A percentile compares a stretch with the other conserved stretches of the same genome.
phyloP scores from a whole-genome alignment of 2,113 vertebrate species.

The Ailurus styani region DNA sequence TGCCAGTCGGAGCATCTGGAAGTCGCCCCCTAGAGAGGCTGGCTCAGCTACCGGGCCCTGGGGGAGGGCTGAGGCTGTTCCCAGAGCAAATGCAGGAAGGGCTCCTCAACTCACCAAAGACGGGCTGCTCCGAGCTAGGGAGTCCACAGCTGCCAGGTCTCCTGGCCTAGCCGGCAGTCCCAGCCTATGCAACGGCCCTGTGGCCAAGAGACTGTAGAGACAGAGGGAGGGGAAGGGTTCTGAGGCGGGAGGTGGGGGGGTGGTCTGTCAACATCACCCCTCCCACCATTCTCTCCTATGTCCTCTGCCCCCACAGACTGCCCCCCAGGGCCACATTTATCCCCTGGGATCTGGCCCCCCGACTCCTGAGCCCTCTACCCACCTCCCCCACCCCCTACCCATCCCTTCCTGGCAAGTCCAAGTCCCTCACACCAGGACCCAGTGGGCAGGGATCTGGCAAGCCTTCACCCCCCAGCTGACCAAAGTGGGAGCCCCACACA shows the following conservation, averaged over 20 bases:
- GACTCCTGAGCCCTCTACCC: background rate
- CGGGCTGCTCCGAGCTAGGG: background rate
- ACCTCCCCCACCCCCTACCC: background rate
- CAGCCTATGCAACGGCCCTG: background rate
- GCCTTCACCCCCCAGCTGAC: background rate
- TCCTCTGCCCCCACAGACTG: background rate
- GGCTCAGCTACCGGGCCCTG: background rate
- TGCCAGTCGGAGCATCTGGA: background rate
- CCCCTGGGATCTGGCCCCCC: background rate
- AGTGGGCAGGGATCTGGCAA: background rate
- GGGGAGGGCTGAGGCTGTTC: background rate
- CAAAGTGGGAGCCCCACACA: background rate
- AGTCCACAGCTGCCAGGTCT: background rate
- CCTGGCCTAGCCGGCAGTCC: background rate
- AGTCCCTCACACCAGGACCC: background rate
- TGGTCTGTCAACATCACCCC: background rate
- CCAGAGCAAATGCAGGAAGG: background rate
- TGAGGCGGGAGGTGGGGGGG: background rate
- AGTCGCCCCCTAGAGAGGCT: background rate
- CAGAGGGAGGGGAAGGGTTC: background rate
- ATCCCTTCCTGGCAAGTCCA: background rate
- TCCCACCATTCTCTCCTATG: background rate
- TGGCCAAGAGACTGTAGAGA: background rate
- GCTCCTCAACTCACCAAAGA: constrained; percentile 44
- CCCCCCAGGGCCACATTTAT: background rate